Evolutionary conservation across 1,140 invertebrate species (phyloP).

Genomic region (Hylaeus anthracinus): DNA sequence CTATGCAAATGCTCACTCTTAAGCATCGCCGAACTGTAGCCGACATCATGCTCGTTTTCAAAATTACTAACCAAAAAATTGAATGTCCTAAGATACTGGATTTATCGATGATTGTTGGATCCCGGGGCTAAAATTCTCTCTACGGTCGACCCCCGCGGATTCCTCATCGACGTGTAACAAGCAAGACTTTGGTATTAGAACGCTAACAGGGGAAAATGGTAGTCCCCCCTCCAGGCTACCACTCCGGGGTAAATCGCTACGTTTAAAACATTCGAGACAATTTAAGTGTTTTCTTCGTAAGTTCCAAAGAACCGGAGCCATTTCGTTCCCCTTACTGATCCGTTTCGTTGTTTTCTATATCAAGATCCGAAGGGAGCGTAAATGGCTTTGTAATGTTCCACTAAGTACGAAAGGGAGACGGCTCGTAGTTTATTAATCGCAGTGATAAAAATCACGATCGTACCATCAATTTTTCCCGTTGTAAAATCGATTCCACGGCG

Average conservation of each 20-base stretch:
- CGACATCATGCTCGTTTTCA: no score
- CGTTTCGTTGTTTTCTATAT: neutral
- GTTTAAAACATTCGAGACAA: neutral
- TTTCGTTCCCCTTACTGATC: neutral
- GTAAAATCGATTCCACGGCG: neutral
- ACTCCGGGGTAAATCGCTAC: neutral
- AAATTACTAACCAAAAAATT: no score
- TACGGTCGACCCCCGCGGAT: neutral
- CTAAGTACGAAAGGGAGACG: neutral
- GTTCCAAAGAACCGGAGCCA: neutral
- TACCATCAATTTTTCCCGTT: neutral
- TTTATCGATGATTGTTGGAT: neutral
- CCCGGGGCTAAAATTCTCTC: neutral
- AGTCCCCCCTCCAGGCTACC: neutral
- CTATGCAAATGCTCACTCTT: no score
- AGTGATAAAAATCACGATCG: conserved; percentile 9
- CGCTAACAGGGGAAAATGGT: neutral
- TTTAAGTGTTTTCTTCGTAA: neutral
- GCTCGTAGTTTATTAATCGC: neutral
- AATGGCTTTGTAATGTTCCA: neutral
- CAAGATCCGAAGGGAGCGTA: neutral
- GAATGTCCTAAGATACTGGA: no score
- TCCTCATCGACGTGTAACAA: neutral
- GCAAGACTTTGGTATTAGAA: neutral
- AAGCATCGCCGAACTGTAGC: no score